Evolutionary conservation across 2,888 invertebrate species (phyloP).

Genomic region (Stomorhina lunata): DNA sequence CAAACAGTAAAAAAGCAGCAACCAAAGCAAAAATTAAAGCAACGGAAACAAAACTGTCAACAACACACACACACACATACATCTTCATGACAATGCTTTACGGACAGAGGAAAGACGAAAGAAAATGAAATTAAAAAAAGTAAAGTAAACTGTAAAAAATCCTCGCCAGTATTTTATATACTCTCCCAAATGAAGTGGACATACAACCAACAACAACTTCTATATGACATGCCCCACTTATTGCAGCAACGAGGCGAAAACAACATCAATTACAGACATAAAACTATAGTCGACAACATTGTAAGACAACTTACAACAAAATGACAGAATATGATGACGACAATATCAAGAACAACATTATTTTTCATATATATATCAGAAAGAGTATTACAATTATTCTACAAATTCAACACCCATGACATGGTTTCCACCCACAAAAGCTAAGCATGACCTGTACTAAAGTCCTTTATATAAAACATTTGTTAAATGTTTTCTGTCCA

Average conservation of each 20-base stretch:
- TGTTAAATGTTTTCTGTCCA: constrained; percentile 6
- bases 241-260: constrained; percentile 21
- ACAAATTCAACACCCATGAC: constrained; percentile 59
- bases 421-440: constrained; percentile 57
- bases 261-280: background rate
- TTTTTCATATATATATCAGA: background rate
- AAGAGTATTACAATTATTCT: background rate
- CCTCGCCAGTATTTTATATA: constrained; percentile 35
- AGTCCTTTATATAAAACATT: constrained; percentile 23
- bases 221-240: constrained; percentile 56
- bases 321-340: constrained; percentile 14
- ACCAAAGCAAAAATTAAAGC: constrained; percentile 29
- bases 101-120: background rate
- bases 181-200: constrained; percentile 1
- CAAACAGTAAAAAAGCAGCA: constrained; percentile 2
- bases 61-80: constrained; percentile 2
- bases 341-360: constrained; percentile 13
- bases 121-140: background rate
- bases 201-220: background rate
- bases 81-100: background rate
- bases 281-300: background rate
- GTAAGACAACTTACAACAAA: background rate
- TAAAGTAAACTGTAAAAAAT: background rate
- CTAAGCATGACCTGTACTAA: constrained; percentile 51
- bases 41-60: constrained; percentile 34